Evolutionary conservation across 1,140 invertebrate genomes (phyloP).

Genomic region (Bombyx mori): ASM3026992v2 NC_085114.1:8373501-8374000

Average conservation of each 20-base stretch:
- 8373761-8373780: conserved; percentile 14
- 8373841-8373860: too few species aligned
- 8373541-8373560: conserved; percentile 62
- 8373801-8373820: too few species aligned
- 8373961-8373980: conserved; percentile 57
- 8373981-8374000: conserved; percentile 60
- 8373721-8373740: conserved; percentile 33
- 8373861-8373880: too few species aligned
- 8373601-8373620: conserved; percentile 44
- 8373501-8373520: conserved; percentile 42
- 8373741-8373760: conserved; percentile 30
- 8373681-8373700: conserved; percentile 56
- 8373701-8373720: conserved; percentile 54
- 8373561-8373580: conserved; percentile 48
- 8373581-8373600: conserved; percentile 58
- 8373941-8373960: neutral
- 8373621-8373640: conserved; percentile 31
- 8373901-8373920: too few species aligned
- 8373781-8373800: too few species aligned
- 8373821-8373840: too few species aligned
- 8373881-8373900: too few species aligned
- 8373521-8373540: conserved; percentile 53
- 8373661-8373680: conserved; percentile 55
- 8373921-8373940: too few species aligned
- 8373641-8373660: conserved; percentile 49